Conservation (phyloP, 1,140 invertebrate genomes). For the Drosophila bipectinata region DNA sequence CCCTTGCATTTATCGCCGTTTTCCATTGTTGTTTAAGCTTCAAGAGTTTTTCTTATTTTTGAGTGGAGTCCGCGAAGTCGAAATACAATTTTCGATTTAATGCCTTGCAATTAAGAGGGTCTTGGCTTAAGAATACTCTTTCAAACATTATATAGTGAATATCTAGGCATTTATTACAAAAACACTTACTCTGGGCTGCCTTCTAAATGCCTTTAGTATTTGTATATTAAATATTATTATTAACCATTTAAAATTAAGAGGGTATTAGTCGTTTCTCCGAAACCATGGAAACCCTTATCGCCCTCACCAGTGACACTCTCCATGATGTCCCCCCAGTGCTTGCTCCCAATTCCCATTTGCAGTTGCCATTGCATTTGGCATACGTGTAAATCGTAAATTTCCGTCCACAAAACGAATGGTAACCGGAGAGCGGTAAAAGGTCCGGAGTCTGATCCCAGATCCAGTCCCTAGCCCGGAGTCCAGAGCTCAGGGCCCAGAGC, state of each 20-base stretch:
- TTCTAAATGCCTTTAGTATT: no score
- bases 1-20: slow-evolving; percentile 16
- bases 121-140: no score
- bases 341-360: slow-evolving; percentile 39
- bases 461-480: not conserved
- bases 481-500: slow-evolving; percentile 1
- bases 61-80: not conserved
- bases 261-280: slow-evolving; percentile 21
- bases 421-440: slow-evolving; percentile 31
- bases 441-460: slow-evolving; percentile 13
- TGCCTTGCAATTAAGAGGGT: not conserved
- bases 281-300: slow-evolving; percentile 55
- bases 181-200: no score
- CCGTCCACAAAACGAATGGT: slow-evolving; percentile 67
- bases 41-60: slow-evolving; percentile 13
- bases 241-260: slow-evolving; percentile 22
- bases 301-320: slow-evolving; percentile 7
- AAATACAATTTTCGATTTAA: not conserved
- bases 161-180: no score
- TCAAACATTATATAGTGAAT: no score
- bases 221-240: no score
- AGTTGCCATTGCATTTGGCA: slow-evolving; percentile 67
- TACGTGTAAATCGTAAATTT: slow-evolving; percentile 80
- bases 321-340: slow-evolving; percentile 5
- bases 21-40: slow-evolving; percentile 27